Evolutionary conservation across 2,888 invertebrate genomes (phyloP), one percentile per base, ranked within the genome.

Genomic region (Protodeltote pygarga): DNA sequence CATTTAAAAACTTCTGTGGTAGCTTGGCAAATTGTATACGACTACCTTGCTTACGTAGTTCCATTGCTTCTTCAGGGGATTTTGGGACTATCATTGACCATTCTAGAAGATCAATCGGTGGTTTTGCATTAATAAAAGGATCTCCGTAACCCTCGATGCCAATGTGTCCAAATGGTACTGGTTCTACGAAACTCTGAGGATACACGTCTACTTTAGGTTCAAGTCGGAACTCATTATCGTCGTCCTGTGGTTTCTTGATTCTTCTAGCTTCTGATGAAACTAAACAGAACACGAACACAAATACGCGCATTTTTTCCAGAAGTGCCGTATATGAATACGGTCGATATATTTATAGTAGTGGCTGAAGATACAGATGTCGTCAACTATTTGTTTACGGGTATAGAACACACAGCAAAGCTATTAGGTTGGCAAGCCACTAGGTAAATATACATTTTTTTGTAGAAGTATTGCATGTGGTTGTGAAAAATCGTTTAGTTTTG

Each of bases 91-190:
- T 35, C 19, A 75, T 23, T 6, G 32, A 10, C 1, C 76, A 10
- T 38, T 79, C 77, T 16, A 77, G 13, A 1, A 57, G 3, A 39
- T 81, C 77, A 6, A 71, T 1, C 0, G 82, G 79, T 40, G 59
- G 52, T 40, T 73, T 75, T 0, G 38, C 10, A 5, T 27, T 16
- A 8, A 57, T 54, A 2, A 31, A 35, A 0, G 66, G 60, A 13
- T 82, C 79, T 45, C 60, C 71, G 2, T 69, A 62, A 1, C 83
- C 82, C 2, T 76, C 67, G 53, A 49, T 68, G 4, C 54, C 69
- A n/a, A 85, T 71, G 27, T 82, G 79, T 14, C 79, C 77, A 45
- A 83, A 84, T 1, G 81, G 77, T 1, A 83, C 72, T 2, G 73
- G 71, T 2, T 60, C 21, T 3, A 14, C 23, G 2, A 39, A 40